Evolutionary conservation across 2,888 invertebrate genomes (phyloP).

Genomic region (Aphodius sticticus): DNA sequence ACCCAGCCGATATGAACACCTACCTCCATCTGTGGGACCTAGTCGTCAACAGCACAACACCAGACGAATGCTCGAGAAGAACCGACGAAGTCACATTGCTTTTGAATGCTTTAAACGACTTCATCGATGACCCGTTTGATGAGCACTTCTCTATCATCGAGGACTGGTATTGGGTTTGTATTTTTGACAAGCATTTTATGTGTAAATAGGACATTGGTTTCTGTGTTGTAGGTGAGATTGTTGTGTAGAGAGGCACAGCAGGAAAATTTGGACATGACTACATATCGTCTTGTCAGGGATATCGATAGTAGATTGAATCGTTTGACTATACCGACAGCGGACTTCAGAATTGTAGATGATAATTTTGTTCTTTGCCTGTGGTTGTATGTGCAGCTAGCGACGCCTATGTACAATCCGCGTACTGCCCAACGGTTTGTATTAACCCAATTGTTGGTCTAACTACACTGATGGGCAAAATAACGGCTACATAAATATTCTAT

Average conservation of each 20-base stretch:
- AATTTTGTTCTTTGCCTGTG: constrained; percentile 61
- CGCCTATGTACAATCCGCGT: constrained; percentile 54
- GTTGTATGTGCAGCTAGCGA: constrained; percentile 60
- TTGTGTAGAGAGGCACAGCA: constrained; percentile 60
- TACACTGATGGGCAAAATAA: neutral
- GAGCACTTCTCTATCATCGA: constrained; percentile 41
- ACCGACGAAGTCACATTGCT: constrained; percentile 60
- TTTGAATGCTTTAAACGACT: constrained; percentile 44
- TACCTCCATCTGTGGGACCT: constrained; percentile 64
- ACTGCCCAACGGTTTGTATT: constrained; percentile 45
- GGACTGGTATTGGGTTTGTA: constrained; percentile 50
- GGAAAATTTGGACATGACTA: constrained; percentile 61
- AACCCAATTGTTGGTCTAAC: neutral
- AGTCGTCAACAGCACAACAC: constrained; percentile 56
- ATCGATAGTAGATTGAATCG: constrained; percentile 60
- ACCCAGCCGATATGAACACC: constrained; percentile 62
- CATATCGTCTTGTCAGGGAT: constrained; percentile 61
- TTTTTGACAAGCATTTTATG: neutral
- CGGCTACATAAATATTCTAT: no score
- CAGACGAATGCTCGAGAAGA: constrained; percentile 57
- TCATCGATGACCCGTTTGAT: constrained; percentile 51
- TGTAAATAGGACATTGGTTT: neutral
- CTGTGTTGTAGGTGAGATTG: constrained; percentile 54
- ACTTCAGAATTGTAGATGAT: constrained; percentile 56
- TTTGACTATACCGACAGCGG: constrained; percentile 60